Conservation (phyloP, 2,888 invertebrate genomes). For the Ormyrus nitidulus region DNA sequence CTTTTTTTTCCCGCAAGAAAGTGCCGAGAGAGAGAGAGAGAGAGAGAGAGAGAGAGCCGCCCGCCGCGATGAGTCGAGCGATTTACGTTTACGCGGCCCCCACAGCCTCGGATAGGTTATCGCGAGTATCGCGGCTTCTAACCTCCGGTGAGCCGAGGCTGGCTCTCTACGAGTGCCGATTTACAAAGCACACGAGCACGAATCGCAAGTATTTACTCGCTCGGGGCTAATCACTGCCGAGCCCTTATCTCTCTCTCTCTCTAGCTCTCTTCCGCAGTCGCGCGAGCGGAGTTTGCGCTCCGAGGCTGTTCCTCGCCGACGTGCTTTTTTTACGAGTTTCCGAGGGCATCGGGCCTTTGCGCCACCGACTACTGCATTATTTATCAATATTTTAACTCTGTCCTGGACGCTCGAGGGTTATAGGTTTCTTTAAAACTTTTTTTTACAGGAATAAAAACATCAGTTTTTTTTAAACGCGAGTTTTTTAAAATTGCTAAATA, state of each 20-base stretch:
- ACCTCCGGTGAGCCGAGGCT: constrained; percentile 7
- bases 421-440: not conserved
- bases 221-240: constrained; percentile 67
- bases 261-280: not conserved
- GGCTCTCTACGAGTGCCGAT: not conserved
- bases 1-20: not conserved
- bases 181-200: constrained; percentile 52
- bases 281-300: too few species aligned
- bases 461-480: not conserved
- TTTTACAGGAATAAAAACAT: not conserved
- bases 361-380: constrained; percentile 32
- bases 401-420: not conserved
- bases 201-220: constrained; percentile 72
- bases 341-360: constrained; percentile 2
- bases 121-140: constrained; percentile 17
- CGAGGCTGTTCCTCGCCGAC: not conserved
- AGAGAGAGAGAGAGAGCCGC: too few species aligned
- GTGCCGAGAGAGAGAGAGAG: too few species aligned
- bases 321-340: constrained; percentile 28
- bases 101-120: constrained; percentile 20
- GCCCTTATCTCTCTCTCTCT: constrained; percentile 17
- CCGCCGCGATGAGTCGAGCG: constrained; percentile 23
- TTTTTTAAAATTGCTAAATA: too few species aligned
- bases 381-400: constrained; percentile 39
- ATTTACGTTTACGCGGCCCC: constrained; percentile 45